A percentile compares a stretch with the other conserved stretches of the same genome.
Evolutionary conservation across 2,888 invertebrate species (phyloP).

Genomic region (Colostygia pectinataria): DNA sequence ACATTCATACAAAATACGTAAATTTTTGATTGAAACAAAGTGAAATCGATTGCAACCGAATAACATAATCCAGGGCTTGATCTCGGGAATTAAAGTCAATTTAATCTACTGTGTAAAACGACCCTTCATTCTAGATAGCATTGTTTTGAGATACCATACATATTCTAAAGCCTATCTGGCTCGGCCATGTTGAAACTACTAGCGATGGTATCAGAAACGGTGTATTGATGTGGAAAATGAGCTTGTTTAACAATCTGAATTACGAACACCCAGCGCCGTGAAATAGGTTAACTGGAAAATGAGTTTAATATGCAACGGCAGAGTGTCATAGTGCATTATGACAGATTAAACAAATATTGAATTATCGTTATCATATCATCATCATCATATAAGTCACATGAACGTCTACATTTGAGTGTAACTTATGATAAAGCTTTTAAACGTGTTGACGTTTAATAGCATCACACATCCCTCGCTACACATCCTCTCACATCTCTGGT

Average conservation of each 20-base stretch:
- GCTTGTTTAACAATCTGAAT: conserved; percentile 38
- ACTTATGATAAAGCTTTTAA: too few species aligned
- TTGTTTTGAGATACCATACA: neutral
- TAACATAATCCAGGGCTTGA: too few species aligned
- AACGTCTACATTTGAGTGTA: neutral
- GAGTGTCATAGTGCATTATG: conserved; percentile 7
- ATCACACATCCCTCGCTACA: too few species aligned
- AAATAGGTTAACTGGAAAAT: conserved; percentile 50
- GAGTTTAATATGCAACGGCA: conserved; percentile 6
- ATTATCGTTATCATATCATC: too few species aligned
- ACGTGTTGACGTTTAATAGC: too few species aligned
- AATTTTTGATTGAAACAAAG: too few species aligned
- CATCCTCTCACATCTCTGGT: too few species aligned
- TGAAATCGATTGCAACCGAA: too few species aligned
- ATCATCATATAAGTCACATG: neutral
- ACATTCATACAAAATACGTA: too few species aligned
- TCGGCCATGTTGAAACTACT: conserved; percentile 20
- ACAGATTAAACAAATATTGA: conserved; percentile 23
- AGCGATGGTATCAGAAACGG: conserved; percentile 25
- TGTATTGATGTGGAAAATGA: conserved; percentile 41
- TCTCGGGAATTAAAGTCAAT: too few species aligned
- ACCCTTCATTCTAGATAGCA: neutral
- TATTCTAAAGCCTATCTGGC: conserved; percentile 7
- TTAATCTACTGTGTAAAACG: neutral
- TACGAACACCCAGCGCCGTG: conserved; percentile 27